Base-by-base conservation (phyloP, 2,113 vertebrate species). In the Aramus guarauna region DNA sequence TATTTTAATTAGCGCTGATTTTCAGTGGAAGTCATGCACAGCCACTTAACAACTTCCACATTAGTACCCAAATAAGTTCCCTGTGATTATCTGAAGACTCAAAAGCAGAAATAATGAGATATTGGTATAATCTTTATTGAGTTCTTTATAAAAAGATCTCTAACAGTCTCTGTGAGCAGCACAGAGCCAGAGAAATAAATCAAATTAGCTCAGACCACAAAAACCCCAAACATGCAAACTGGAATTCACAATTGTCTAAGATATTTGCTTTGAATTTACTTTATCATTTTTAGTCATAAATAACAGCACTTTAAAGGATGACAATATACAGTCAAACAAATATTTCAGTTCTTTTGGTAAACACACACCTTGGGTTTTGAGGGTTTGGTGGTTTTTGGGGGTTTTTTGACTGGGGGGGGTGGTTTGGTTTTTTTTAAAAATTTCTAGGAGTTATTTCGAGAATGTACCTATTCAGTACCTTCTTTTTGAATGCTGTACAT, bases 1-100 rank as follows among this genome's bases (percentile, higher is more conserved):
- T 36, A 47, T 73, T 85, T 95, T 96, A 93, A 96, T 96, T 88
- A 96, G 75, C 1, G 2, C 50, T 96, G 96, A 95, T 96, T 97
- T 94, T 24, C 63, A 21, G 82, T 92, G 96, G 95, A 96, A 96
- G 96, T 88, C 36, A 2, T 59, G 82, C 78, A 56, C 64, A 93
- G 52, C 20, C 63, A 6, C 52, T 94, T 91, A 95, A 88, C 88
- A 59, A 84, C 88, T 96, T 96, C 94, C 95, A 62, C 68, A 78
- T 87, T 90, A 89, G 43, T 9, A 76, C 71, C 62, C 91, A 95
- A 29, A 92, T 85, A 69, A 93, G 13, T 62, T 96, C 85, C 63
- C 43, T 67, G 67, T 55, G 81, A 95, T 95, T 93, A 77, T 85
- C 26, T 62, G 66, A 53, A 91, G 76, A 45, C n/a, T 90, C 56